Conservation (phyloP, 2,888 invertebrate species). For the Drosophila siamana region DNA sequence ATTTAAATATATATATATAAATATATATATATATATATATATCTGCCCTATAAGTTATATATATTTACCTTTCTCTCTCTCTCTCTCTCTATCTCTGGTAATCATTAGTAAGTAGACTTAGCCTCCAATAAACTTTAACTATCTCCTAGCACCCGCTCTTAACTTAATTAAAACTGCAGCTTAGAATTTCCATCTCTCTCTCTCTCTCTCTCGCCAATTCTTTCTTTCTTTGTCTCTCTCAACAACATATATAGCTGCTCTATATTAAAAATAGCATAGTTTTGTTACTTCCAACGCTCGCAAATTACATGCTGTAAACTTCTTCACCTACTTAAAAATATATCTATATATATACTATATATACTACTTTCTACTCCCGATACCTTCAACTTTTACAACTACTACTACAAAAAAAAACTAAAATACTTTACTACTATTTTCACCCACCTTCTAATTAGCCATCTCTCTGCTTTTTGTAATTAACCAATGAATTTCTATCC, state of each 20-base stretch:
- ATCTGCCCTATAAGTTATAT: slow-evolving; percentile 50
- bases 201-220: slow-evolving; percentile 2
- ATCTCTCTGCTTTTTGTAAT: slow-evolving; percentile 57
- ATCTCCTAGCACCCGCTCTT: slow-evolving; percentile 51
- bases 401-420: slow-evolving; percentile 15
- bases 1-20: slow-evolving; percentile 36
- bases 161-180: slow-evolving; percentile 41
- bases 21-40: slow-evolving; percentile 34
- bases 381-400: slow-evolving; percentile 26
- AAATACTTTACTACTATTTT: slow-evolving; percentile 25
- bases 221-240: slow-evolving; percentile 6
- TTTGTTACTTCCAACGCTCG: slow-evolving; percentile 36
- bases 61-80: background rate
- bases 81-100: slow-evolving; percentile 19
- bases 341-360: slow-evolving; percentile 6
- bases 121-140: slow-evolving; percentile 26
- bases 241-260: slow-evolving; percentile 29
- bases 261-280: slow-evolving; percentile 44
- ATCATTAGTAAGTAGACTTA: slow-evolving; percentile 57
- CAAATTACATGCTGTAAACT: slow-evolving; percentile 28
- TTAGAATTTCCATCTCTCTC: slow-evolving; percentile 43
- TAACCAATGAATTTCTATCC: slow-evolving; percentile 32
- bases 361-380: slow-evolving; percentile 28
- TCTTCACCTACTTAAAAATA: slow-evolving; percentile 28
- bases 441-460: slow-evolving; percentile 37